Evolutionary conservation across 2,113 vertebrate genomes (phyloP).

Genomic region (Nettapus auritus): DNA sequence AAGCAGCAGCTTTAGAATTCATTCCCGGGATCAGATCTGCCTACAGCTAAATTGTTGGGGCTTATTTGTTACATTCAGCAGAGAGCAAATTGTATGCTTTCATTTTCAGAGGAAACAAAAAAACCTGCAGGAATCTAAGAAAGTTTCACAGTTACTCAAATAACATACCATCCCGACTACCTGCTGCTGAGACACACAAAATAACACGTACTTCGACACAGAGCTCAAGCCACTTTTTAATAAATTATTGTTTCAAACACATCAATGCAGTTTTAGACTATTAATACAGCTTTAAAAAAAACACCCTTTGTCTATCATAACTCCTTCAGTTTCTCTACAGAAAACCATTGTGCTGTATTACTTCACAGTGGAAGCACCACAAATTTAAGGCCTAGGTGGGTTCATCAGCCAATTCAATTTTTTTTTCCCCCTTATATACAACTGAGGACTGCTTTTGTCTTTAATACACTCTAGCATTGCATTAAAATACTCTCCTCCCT

Average conservation of each 20-base stretch:
- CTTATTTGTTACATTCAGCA: not conserved
- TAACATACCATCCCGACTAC: not conserved
- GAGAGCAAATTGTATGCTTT: not conserved
- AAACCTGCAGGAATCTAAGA: not conserved
- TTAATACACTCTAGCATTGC: not conserved
- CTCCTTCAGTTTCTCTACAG: not conserved
- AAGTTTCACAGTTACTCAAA: slow-evolving; percentile 12
- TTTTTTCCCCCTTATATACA: not conserved
- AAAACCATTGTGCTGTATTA: not conserved
- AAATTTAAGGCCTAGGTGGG: not conserved
- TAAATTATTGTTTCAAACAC: not conserved
- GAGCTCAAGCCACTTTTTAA: not conserved
- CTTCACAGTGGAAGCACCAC: not conserved
- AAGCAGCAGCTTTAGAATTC: not conserved
- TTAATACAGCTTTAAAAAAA: not conserved
- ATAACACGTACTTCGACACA: not conserved
- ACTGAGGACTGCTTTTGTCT: fast-evolving
- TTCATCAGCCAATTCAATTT: not conserved
- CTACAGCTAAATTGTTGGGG: not conserved
- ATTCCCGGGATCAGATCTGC: not conserved
- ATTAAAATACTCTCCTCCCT: not conserved
- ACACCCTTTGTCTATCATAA: not conserved
- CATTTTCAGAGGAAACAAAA: slow-evolving; percentile 19
- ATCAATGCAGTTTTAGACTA: not conserved
- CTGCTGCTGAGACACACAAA: not conserved